Conservation (phyloP, 2,888 invertebrate genomes). For the Gryllus longicercus region DNA sequence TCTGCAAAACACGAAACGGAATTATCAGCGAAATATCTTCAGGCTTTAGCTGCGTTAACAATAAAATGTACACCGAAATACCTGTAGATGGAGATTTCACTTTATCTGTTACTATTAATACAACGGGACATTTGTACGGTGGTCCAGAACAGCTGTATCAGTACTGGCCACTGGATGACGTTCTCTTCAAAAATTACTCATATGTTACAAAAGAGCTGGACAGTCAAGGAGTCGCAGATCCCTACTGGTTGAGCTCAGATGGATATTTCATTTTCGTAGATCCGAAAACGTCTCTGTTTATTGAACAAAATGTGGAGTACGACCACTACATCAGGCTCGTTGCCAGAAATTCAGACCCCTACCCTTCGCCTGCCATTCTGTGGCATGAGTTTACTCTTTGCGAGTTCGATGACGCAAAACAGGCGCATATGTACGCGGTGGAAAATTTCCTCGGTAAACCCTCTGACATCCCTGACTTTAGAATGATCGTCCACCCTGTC, state of each 20-base stretch:
- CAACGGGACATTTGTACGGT: slow-evolving; percentile 48
- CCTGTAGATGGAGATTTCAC: no score
- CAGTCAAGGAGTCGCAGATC: slow-evolving; percentile 58
- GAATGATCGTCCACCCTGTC: slow-evolving; percentile 74
- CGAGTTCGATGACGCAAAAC: slow-evolving; percentile 27
- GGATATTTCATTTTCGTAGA: slow-evolving; percentile 65
- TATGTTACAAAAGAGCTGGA: slow-evolving; percentile 57
- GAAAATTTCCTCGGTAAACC: slow-evolving; percentile 61
- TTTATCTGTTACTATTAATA: no score
- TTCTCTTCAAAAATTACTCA: slow-evolving; percentile 54
- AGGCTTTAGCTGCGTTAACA: no score
- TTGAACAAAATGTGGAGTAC: slow-evolving; percentile 60
- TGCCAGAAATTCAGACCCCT: slow-evolving; percentile 46
- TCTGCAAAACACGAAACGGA: no score
- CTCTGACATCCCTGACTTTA: slow-evolving; percentile 58
- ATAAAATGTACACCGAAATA: no score
- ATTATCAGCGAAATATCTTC: no score
- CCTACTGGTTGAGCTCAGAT: slow-evolving; percentile 69
- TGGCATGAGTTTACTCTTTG: slow-evolving; percentile 26
- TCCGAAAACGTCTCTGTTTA: slow-evolving; percentile 63
- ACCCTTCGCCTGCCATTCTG: slow-evolving; percentile 27
- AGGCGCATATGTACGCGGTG: slow-evolving; percentile 33
- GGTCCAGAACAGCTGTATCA: slow-evolving; percentile 61
- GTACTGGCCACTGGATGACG: slow-evolving; percentile 62
- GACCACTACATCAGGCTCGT: slow-evolving; percentile 45